Conservation (phyloP, 2,113 vertebrate species). For the Vulpes ferrilata region DNA sequence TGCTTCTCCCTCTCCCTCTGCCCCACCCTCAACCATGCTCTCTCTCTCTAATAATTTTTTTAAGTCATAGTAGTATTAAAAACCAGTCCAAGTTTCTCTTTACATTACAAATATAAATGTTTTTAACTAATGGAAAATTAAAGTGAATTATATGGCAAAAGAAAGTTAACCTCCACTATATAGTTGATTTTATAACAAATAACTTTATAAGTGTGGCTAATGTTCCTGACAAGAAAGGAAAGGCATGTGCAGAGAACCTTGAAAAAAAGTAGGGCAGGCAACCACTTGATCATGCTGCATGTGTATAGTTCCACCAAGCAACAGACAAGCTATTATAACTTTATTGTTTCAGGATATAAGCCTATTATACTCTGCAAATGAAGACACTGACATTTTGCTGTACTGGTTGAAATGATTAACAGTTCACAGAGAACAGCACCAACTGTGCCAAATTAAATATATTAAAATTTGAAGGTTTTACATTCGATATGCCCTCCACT, state of each 20-base stretch:
- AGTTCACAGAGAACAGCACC: constrained; percentile 87
- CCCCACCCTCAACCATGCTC: not conserved
- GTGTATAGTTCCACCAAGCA: constrained; percentile 79
- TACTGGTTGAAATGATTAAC: constrained; percentile 88
- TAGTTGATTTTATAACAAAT: constrained; percentile 65
- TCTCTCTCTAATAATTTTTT: not conserved
- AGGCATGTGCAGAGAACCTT: constrained; percentile 78
- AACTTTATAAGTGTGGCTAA: constrained; percentile 55
- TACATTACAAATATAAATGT: not conserved
- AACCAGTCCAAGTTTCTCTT: not conserved
- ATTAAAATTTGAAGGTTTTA: constrained; percentile 86
- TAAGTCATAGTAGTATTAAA: not conserved
- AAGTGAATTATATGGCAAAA: not conserved
- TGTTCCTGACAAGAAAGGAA: constrained; percentile 50
- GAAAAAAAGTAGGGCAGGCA: constrained; percentile 79
- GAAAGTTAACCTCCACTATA: constrained; percentile 60
- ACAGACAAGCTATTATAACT: constrained; percentile 85
- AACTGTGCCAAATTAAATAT: constrained; percentile 87
- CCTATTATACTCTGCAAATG: constrained; percentile 87
- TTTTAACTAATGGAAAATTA: constrained; percentile 16
- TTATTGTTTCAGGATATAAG: constrained; percentile 89
- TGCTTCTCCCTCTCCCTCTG: not conserved
- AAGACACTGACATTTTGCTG: constrained; percentile 89
- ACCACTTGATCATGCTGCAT: constrained; percentile 73
- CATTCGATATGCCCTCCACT: constrained; percentile 78